These are phyloP conservation scores for Alectoris magna DNA, from an alignment of 2,797 vertebrate species.

Conservation along the genomic window DNA sequence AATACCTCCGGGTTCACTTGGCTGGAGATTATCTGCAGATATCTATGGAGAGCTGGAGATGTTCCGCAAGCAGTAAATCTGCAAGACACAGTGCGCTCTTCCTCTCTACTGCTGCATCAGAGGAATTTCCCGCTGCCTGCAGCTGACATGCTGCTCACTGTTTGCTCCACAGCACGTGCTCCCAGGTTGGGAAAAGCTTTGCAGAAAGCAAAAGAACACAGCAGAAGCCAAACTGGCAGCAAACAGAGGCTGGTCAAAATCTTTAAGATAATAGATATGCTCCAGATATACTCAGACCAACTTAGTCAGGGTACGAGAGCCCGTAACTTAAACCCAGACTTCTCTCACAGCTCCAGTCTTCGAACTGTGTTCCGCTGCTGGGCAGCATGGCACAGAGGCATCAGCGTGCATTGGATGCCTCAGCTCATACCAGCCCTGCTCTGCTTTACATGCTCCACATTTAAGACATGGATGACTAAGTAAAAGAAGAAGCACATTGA, in stretches of 20 bases:
- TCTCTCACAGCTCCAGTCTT: neutral
- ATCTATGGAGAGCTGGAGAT: neutral
- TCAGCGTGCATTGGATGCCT: rapidly evolving
- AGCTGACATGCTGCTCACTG: neutral
- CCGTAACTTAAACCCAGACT: neutral
- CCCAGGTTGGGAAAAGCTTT: neutral
- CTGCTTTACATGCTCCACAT: neutral
- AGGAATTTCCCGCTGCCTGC: neutral
- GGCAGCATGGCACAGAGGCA: rapidly evolving
- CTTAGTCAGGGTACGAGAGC: neutral
- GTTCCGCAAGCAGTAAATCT: neutral
- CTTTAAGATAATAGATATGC: neutral
- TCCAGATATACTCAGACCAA: neutral
- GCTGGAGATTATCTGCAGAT: neutral
- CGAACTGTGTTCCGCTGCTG: neutral
- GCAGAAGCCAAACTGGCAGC: neutral
- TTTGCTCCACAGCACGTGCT: neutral
- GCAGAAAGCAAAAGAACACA: rapidly evolving
- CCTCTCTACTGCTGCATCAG: neutral
- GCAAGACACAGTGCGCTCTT: neutral
- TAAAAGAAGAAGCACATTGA: neutral
- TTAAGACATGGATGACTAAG: neutral
- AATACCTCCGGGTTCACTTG: neutral
- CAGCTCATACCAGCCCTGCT: rapidly evolving
- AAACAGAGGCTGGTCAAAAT: neutral